Evolutionary conservation across 2,888 invertebrate species (phyloP).

Genomic region (Eubasilissa splendida): DNA sequence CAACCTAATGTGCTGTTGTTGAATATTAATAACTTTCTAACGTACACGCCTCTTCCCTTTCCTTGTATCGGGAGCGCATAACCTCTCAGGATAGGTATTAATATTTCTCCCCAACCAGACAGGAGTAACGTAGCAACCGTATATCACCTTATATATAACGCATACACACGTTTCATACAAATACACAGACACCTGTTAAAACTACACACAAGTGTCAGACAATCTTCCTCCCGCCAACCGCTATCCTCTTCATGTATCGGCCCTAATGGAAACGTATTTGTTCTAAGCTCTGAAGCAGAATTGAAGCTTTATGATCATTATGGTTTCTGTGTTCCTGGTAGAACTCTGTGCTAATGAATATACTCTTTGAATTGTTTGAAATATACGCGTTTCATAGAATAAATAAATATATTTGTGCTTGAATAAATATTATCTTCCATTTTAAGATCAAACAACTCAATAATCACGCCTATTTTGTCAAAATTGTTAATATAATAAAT

Average conservation of each 20-base stretch:
- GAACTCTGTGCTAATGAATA: too few species aligned
- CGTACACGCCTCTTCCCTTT: background rate
- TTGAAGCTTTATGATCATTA: background rate
- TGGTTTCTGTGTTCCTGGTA: slow-evolving; percentile 4
- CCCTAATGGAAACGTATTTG: slow-evolving; percentile 56
- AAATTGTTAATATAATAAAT: too few species aligned
- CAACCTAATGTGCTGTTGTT: too few species aligned
- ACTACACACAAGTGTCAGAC: slow-evolving; percentile 10
- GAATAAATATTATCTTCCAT: too few species aligned
- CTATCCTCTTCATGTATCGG: slow-evolving; percentile 35
- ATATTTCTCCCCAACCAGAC: slow-evolving; percentile 5
- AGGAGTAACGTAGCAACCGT: slow-evolving; percentile 39
- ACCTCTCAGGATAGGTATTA: slow-evolving; percentile 11
- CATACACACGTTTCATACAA: background rate
- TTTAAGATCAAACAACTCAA: too few species aligned
- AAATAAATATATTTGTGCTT: too few species aligned
- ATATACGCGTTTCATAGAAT: too few species aligned
- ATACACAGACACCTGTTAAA: too few species aligned
- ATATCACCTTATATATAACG: slow-evolving; percentile 15
- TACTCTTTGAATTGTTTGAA: too few species aligned
- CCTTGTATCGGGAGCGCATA: slow-evolving; percentile 38
- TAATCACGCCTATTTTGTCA: too few species aligned
- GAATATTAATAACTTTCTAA: too few species aligned
- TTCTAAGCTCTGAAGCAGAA: slow-evolving; percentile 33
- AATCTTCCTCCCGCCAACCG: slow-evolving; percentile 32